A percentile compares a stretch with the other conserved stretches of the same genome.
Evolutionary conservation across 2,888 invertebrate species (phyloP).

Genomic region (Ecliptopera silaceata): DNA sequence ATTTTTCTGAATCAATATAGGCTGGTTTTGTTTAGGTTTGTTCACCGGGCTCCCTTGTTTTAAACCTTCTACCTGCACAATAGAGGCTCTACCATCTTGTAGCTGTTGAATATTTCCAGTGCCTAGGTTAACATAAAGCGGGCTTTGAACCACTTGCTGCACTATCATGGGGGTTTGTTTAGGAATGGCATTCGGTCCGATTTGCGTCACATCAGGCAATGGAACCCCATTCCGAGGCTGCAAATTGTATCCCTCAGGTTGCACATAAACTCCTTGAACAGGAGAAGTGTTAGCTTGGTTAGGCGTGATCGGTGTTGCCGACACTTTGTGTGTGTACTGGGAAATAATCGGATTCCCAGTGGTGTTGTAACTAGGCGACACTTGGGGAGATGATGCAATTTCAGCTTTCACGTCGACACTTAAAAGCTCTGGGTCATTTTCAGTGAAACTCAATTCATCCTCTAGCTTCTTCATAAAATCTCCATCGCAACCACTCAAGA

Average conservation of each 20-base stretch:
- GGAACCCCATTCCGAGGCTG: constrained; percentile 45
- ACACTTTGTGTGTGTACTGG: constrained; percentile 56
- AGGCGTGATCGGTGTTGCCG: constrained; percentile 18
- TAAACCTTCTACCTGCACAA: constrained; percentile 60
- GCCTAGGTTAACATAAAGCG: constrained; percentile 69
- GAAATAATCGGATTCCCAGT: constrained; percentile 71
- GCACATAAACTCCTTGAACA: constrained; percentile 56
- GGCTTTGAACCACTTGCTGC: constrained; percentile 72
- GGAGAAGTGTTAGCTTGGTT: constrained; percentile 59
- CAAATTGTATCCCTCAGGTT: constrained; percentile 64
- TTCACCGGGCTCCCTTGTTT: constrained; percentile 52
- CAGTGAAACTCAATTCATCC: constrained; percentile 66
- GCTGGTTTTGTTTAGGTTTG: constrained; percentile 57
- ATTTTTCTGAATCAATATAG: constrained; percentile 67
- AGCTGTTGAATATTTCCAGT: constrained; percentile 63
- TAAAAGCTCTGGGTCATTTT: constrained; percentile 59
- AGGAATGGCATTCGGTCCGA: constrained; percentile 49
- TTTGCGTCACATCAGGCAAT: constrained; percentile 62
- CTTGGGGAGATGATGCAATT: constrained; percentile 55
- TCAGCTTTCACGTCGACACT: constrained; percentile 63
- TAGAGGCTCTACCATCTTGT: constrained; percentile 55
- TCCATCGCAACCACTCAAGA: constrained; percentile 86
- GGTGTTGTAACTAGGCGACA: constrained; percentile 59
- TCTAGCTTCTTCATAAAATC: constrained; percentile 84
- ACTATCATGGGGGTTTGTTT: constrained; percentile 66